Base-by-base conservation (phyloP, 2,797 vertebrate species). In the Avahi laniger region DNA sequence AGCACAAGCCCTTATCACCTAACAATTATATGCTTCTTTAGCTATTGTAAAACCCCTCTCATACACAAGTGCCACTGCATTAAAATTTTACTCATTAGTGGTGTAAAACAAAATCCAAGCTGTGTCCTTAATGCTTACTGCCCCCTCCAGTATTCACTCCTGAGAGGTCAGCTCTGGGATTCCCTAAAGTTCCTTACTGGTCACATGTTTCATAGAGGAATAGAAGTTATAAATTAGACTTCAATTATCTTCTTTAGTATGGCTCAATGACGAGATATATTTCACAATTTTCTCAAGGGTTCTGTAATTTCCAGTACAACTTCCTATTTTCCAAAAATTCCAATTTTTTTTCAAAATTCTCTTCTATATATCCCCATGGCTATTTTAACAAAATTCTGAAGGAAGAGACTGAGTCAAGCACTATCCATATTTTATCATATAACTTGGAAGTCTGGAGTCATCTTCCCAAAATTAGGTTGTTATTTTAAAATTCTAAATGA, bases 401-500 rank as follows among this genome's bases (percentile, higher is more conserved):
- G 1, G 13, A 61, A 80, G 3, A 14, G 35, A 67, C 4, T 26
- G 57, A 65, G 7, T 22, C 9, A 78, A 95, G 5, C 11, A 65
- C n/a, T 76, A 35, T 46, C 20, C 24, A 24, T 91, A 89, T 57
- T 92, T 95, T 67, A 94, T 69, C 20, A 50, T 85, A n/a, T 67
- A 35, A 83, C 76, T 82, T 96, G 7, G 14, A 93, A 70, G 22
- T 50, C 46, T 96, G 57, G 13, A 94, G 43, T 89, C 95, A 89
- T 82, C 48, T 70, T 86, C 50, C 84, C 70, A 93, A 94, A 95
- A 93, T 93, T 67, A 69, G n/a, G 85, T 48, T 83, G 43, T 84
- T 91, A 94, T 65, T 95, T 96, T 89, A 87, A 97, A 97, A 95
- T 87, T 73, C 86, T 80, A 94, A 95, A 91, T 70, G 93, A 57